Conservation (phyloP, 2,113 vertebrate genomes). For the Macrotus californicus region DNA sequence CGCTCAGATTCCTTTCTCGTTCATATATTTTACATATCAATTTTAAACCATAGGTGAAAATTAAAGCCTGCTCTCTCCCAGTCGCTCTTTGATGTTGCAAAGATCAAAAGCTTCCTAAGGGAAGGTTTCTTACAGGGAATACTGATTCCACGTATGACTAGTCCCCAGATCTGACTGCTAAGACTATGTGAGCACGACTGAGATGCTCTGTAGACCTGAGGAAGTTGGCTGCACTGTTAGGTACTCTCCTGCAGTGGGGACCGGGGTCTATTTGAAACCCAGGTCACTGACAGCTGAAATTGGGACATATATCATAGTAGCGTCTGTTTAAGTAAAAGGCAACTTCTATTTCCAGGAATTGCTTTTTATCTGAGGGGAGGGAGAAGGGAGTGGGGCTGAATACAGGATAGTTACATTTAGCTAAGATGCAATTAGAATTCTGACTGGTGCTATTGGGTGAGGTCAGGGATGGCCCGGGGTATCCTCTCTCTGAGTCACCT, state of each 20-base stretch:
- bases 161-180: not conserved
- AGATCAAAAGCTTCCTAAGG: conserved; percentile 14
- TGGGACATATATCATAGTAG: not conserved
- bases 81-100: conserved; percentile 9
- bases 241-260: not conserved
- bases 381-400: not conserved
- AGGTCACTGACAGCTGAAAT: not conserved
- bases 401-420: not conserved
- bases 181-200: not conserved
- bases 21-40: not conserved
- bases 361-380: not conserved
- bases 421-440: not conserved
- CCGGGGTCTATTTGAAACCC: not conserved
- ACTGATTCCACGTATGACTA: not conserved
- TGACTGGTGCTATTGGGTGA: not conserved
- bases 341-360: not conserved
- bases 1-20: not conserved
- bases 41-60: conserved; percentile 13
- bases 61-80: not conserved
- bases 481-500: not conserved
- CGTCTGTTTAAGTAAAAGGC: conserved; percentile 12
- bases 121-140: not conserved
- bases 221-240: not conserved
- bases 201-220: not conserved
- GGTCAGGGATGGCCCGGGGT: not conserved